Evolutionary conservation across 1,140 invertebrate genomes (phyloP), one percentile per base, ranked within the genome.

Genomic region (Ditylenchus dipsaci): DNA sequence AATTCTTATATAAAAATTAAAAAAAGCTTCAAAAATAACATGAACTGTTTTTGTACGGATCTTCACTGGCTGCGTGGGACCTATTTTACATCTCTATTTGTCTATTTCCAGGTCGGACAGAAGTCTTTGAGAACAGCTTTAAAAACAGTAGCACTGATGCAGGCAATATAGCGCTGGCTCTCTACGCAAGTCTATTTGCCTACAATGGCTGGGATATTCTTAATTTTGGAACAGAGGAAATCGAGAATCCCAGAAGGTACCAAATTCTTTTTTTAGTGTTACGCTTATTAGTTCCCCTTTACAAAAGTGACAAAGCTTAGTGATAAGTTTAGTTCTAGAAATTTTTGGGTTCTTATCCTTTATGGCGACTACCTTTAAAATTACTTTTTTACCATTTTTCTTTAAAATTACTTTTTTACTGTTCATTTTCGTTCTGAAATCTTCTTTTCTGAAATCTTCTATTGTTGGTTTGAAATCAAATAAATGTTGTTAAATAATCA

Each of bases 221-320:
- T 13, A 80, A 80, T 43, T 76, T 81, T 56, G 76, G 76, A 19
- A 68, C 68, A 42, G 78, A 77, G 53, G 76, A 80, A 58, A 72
- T 77, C 17, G 73, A 75, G 30, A 80, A 80, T 42, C 76, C 76
- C 7, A 69, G 67, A 67, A 71, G 78, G 61, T 79, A 3, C 3
- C 26, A 61, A 7, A 61, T n/a, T 43, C 26, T 5, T 61, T 73
- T 8, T 68, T 73, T 0, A 11, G 43, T 13, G n/a, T 45, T 13
- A 13, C 43, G 43, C 11, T 45, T n/a, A 19, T 7, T 17, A 53
- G 49, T 53, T 26, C 23, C 69, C 1, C n/a, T 38, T 45, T 57
- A 9, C 11, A n/a, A n/a, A n/a, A n/a, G n/a, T n/a, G n/a, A n/a
- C n/a, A n/a, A n/a, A n/a, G n/a, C n/a, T n/a, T n/a, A n/a, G n/a